Base-by-base conservation (phyloP, 2,113 vertebrate genomes). In the Corynorhinus townsendii region DNA sequence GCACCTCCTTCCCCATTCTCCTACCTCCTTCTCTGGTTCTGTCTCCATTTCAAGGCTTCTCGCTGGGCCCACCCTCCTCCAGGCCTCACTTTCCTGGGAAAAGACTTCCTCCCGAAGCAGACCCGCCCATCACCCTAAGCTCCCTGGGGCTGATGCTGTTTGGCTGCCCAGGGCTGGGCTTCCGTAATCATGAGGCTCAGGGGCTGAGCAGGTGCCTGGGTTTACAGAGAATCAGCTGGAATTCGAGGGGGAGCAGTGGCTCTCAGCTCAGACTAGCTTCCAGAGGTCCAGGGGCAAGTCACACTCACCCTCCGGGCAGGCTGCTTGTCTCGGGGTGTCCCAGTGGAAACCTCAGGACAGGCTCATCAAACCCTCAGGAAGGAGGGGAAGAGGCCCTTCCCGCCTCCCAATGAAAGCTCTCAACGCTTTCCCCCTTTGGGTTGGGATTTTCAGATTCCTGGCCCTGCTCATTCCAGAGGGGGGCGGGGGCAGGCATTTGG, bases 101-200 rank as follows among this genome's bases (percentile, higher is more conserved):
- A 56, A 54, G 30, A 17, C 11, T 22, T 49, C 56, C 22, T 52
- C 28, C 26, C 0, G 28, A 19, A 19, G 45, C 6, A 54, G 62
- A 68, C 0, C 40, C 43, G 0, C 3, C 35, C 30, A 47, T 11
- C 9, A 7, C n/a, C 83, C 52, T 19, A 3, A 0, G 0, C 11
- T 11, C 38, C n/a, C 54, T 17, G 11, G 2, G 17, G 68, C 77
- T 66, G 73, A 59, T 24, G 30, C 33, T 28, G 45, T 38, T 33
- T 56, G 86, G 62, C 69, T 54, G 40, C 38, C 47, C 54, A 64
- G 62, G 64, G 43, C 68, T 20, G 15, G 66, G 24, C 68, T 93
- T 26, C 40, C 26, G 80, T 24, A 59, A 82, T 52, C 45, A 26
- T 20, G 19, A 15, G 38, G n/a, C 17, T 64, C 47, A 11, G 62